phyloP scores from a whole-genome alignment of 2,113 vertebrate genomes.

The Barnardius zonarius region DNA sequence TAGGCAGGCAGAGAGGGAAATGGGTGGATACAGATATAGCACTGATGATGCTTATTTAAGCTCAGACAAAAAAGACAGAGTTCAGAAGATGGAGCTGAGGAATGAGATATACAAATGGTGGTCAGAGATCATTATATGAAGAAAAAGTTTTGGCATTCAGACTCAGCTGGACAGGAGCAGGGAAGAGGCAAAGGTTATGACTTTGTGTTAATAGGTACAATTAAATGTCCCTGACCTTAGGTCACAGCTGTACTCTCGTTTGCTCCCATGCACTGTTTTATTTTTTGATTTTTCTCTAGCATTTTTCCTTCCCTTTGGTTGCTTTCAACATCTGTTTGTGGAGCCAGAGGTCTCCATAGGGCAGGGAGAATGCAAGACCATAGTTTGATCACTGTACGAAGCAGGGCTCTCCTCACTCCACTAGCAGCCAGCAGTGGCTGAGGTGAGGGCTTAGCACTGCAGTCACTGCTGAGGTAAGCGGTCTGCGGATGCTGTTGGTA shows the following conservation, averaged over 20 bases:
- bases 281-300: not conserved
- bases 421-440: not conserved
- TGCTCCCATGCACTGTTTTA: accelerated
- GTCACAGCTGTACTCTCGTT: not conserved
- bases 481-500: accelerated
- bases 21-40: too few relatives aligned
- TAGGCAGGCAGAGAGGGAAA: not conserved
- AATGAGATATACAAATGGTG: not conserved
- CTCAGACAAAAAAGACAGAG: not conserved
- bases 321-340: not conserved
- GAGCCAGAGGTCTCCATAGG: not conserved
- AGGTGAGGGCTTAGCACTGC: not conserved
- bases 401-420: not conserved
- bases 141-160: not conserved
- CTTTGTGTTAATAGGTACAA: not conserved
- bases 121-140: not conserved
- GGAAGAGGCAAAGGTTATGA: not conserved
- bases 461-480: not conserved
- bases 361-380: not conserved
- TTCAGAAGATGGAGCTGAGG: not conserved
- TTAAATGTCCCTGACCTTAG: not conserved
- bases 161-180: not conserved
- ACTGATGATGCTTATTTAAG: not conserved
- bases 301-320: not conserved
- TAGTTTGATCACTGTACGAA: accelerated